Evolutionary conservation across 2,113 vertebrate genomes (phyloP).

Genomic region (Pipra filicauda): DNA sequence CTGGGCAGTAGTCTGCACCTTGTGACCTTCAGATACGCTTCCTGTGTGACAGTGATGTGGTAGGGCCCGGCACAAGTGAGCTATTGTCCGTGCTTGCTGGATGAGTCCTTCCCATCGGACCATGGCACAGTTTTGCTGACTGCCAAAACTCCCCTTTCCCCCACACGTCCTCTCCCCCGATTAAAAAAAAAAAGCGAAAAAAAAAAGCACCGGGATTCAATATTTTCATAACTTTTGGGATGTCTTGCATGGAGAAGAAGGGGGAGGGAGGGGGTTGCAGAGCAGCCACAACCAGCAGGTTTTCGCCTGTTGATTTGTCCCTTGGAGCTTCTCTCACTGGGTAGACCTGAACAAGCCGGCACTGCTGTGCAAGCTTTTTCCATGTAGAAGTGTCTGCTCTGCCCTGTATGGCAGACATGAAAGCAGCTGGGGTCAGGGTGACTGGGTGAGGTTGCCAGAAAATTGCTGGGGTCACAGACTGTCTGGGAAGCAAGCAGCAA

Average conservation of each 20-base stretch:
- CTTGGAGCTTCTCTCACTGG: background rate
- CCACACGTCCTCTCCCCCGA: background rate
- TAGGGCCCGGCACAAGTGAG: constrained; percentile 21
- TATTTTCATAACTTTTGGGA: constrained; percentile 25
- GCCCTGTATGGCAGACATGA: background rate
- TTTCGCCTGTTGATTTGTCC: accelerated
- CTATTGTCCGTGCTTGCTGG: constrained; percentile 44
- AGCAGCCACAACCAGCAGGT: background rate
- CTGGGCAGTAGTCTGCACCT: background rate
- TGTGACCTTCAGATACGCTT: constrained; percentile 24
- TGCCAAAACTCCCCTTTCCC: constrained; percentile 1
- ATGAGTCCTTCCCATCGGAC: background rate
- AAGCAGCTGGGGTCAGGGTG: background rate
- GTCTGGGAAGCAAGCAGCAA: background rate
- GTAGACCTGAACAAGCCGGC: accelerated
- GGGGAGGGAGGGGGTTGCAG: background rate
- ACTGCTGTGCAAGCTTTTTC: background rate
- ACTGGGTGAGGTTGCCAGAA: background rate
- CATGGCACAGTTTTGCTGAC: background rate
- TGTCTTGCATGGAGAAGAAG: background rate
- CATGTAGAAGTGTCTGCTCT: background rate
- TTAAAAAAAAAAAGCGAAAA: constrained; percentile 43
- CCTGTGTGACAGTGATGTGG: constrained; percentile 21
- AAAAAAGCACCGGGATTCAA: background rate
- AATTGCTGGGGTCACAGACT: background rate